These are phyloP conservation scores for Drosophila aldrichi DNA, from an alignment of 2,888 invertebrate genomes.

Conservation along the genomic window DNA sequence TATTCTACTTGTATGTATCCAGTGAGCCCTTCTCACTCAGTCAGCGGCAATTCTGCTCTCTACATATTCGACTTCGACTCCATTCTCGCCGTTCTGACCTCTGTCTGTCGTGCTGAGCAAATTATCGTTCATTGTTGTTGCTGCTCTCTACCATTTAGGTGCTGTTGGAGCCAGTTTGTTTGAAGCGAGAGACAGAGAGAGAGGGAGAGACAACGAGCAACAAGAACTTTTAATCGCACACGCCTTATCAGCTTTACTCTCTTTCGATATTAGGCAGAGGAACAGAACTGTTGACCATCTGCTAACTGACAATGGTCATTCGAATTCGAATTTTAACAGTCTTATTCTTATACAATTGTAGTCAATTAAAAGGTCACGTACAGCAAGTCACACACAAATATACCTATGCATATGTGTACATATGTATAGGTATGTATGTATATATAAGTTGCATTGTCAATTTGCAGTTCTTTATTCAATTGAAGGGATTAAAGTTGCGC, in stretches of 20 bases:
- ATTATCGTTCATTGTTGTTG: constrained; percentile 21
- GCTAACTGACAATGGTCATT: constrained; percentile 20
- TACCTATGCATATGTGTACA: not conserved
- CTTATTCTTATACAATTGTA: constrained; percentile 36
- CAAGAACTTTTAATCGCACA: constrained; percentile 24
- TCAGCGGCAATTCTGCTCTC: constrained; percentile 26
- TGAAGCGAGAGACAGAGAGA: not conserved
- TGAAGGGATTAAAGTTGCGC: constrained; percentile 1
- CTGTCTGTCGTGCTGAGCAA: constrained; percentile 12
- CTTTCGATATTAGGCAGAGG: constrained; percentile 29
- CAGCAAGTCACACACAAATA: not conserved
- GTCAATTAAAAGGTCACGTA: constrained; percentile 51
- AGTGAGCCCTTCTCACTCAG: constrained; percentile 45
- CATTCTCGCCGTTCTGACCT: constrained; percentile 16
- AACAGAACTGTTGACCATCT: constrained; percentile 19
- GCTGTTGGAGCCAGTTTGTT: constrained; percentile 44
- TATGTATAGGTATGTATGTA: not conserved
- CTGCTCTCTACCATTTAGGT: constrained; percentile 29
- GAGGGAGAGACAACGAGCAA: constrained; percentile 13
- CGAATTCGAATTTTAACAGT: constrained; percentile 24
- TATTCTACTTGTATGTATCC: constrained; percentile 40
- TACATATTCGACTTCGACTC: constrained; percentile 21
- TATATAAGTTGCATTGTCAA: not conserved
- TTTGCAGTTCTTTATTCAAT: constrained; percentile 14
- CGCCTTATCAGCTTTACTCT: constrained; percentile 34